Evolutionary conservation across 2,888 invertebrate species (phyloP), one percentile per base, ranked within the genome.

Genomic region (Drepana falcataria): DNA sequence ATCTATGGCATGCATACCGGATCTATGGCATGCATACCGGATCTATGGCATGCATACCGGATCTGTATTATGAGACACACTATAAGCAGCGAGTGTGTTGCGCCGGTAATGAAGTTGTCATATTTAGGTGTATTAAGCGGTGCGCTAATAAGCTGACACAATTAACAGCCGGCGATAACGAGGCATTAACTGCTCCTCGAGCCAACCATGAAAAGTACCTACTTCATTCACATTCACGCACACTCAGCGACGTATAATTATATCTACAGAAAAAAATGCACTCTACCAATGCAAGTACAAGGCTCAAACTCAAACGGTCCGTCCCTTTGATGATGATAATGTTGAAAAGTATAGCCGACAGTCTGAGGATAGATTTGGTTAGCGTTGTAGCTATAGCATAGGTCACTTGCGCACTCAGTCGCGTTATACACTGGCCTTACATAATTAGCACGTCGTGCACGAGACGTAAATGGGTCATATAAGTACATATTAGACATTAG

Each of bases 401-500:
- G 51, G 6, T 33, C 21, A 40, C 51, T 51, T 56, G 48, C 47
- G 33, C 33, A 47, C 47, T 51, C 37, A 21, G 48, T 37, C 35
- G 52, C 48, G 49, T 49, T 52, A 47, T 56, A 47, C 59, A 51
- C 44, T 37, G 47, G 37, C 54, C 49, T 54, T 40, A 40, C 48
- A 52, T 54, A 48, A 54, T 57, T 51, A 48, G 54, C 54, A 47
- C 53, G 59, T 48, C 37, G 53, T 51, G 49, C 53, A 37, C 47
- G 21, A 52, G 51, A 53, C 53, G 54, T 59, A 69, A 62, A 59
- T 69, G 53, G 62, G 68, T 65, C 59, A 58, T 58, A 62, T 63
- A 57, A 60, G 54, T 60, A 21, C 21, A 21, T 21, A 55, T 56
- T 56, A 56, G 53, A 51, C 40, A 48, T 52, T 55, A 66, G 63